Conservation (phyloP, 2,113 vertebrate genomes). For the Mirounga angustirostris region DNA sequence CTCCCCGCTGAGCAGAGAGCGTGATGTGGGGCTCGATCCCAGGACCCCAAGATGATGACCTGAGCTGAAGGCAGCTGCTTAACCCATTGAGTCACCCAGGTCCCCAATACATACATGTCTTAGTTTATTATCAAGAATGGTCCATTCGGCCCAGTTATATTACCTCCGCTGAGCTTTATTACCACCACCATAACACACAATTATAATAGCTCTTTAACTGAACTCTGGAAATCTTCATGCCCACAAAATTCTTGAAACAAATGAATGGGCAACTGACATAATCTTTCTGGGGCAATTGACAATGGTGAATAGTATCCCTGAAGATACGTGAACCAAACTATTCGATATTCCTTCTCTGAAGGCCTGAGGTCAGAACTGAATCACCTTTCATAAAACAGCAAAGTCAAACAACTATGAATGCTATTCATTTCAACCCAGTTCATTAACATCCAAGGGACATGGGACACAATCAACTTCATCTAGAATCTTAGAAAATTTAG, state of each 20-base stretch:
- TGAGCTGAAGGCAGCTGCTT: too few species aligned
- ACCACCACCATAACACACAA: neutral
- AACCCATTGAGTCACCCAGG: too few species aligned
- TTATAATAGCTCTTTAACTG: neutral
- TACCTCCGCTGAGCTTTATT: neutral
- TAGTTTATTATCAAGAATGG: neutral
- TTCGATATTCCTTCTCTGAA: neutral
- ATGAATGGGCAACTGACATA: neutral
- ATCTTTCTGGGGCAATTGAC: neutral
- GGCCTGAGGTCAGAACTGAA: neutral
- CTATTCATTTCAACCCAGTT: neutral
- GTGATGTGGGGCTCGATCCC: too few species aligned
- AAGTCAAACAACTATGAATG: neutral
- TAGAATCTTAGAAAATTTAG: neutral
- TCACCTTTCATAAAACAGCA: neutral
- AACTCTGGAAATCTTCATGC: neutral
- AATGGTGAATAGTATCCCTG: neutral
- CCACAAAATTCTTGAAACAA: neutral
- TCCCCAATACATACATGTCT: neutral
- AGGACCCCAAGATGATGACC: too few species aligned
- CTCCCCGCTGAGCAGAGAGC: too few species aligned
- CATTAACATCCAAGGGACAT: neutral
- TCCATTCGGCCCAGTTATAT: neutral
- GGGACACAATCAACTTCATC: neutral
- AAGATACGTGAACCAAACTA: neutral